Evolutionary conservation across 92 coral and sea anemone genomes (phyloP), one percentile per base, ranked within the genome.

Genomic region (Ricordea florida): DNA sequence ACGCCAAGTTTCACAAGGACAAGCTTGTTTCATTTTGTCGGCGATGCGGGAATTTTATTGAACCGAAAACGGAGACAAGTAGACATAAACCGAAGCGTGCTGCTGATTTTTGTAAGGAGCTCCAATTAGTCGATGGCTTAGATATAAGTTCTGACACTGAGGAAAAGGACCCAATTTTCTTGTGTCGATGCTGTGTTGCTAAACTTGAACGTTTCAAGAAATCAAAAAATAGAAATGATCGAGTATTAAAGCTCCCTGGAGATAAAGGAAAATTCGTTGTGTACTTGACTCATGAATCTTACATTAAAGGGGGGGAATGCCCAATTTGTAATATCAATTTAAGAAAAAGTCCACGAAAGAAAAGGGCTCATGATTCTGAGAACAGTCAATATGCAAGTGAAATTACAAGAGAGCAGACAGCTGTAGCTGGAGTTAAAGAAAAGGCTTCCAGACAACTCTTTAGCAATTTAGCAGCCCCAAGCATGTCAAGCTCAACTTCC

Each of bases 131-230:
- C 5, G 67, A 71, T 55, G 64, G 32, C 16, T 58, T 53, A 20
- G 78, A 71, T 56, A 35, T 71, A 6, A 35, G 34, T 14, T 4
- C 15, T 16, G 78, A 71, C 26, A 35, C 1, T 41, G 36, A 25
- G 40, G 45, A 6, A 31, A 55, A 37, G 51, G 30, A 71, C 37
- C 78, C 78, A 22, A 1, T 16, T 23, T 53, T 15, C 29, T 22
- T 71, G 78, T 71, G 78, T 71, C 18, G 67, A 56, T 52, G 74
- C 60, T 64, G 72, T 64, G 16, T 64, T 27, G 5, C 25, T 10
- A 64, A 64, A 24, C 35, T 64, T 43, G 40, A 56, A 71, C 35
- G 78, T 13, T 71, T 34, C 78, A 71, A 56, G 78, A 71, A 56
- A 52, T 71, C 78, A 16, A 71, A 24, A 17, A 55, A 55, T 16